Evolutionary conservation across 2,888 invertebrate genomes (phyloP).

Genomic region (Clivina fossor): DNA sequence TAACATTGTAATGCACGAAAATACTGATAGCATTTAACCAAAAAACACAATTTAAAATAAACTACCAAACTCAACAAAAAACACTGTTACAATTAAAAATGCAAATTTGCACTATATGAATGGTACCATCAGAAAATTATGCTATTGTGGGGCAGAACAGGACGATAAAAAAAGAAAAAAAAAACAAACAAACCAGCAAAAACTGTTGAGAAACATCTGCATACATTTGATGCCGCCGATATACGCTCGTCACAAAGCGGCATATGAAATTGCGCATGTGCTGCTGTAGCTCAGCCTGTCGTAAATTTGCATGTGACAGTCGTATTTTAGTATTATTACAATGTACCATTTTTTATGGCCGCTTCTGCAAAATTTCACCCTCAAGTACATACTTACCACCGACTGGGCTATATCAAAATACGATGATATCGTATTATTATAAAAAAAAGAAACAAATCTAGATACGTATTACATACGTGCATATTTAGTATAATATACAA

Average conservation of each 20-base stretch:
- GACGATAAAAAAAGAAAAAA: not conserved
- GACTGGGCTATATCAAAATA: not conserved
- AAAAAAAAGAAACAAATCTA: not conserved
- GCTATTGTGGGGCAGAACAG: not conserved
- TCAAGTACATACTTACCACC: not conserved
- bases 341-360: not conserved
- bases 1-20: too few species aligned
- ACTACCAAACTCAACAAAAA: too few species aligned
- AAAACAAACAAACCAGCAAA: not conserved
- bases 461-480: not conserved
- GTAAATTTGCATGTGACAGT: slow-evolving; percentile 6
- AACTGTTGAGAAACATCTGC: not conserved
- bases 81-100: too few species aligned
- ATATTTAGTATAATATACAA: not conserved
- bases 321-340: slow-evolving; percentile 12
- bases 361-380: slow-evolving; percentile 6
- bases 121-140: too few species aligned
- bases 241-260: not conserved
- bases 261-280: not conserved
- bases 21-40: too few species aligned
- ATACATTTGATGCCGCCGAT: not conserved
- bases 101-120: too few species aligned
- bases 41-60: too few species aligned
- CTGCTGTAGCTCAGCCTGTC: slow-evolving; percentile 1
- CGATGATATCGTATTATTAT: not conserved